phyloP scores from a whole-genome alignment of 2,113 vertebrate genomes.

The Megaceryle torquata region DNA sequence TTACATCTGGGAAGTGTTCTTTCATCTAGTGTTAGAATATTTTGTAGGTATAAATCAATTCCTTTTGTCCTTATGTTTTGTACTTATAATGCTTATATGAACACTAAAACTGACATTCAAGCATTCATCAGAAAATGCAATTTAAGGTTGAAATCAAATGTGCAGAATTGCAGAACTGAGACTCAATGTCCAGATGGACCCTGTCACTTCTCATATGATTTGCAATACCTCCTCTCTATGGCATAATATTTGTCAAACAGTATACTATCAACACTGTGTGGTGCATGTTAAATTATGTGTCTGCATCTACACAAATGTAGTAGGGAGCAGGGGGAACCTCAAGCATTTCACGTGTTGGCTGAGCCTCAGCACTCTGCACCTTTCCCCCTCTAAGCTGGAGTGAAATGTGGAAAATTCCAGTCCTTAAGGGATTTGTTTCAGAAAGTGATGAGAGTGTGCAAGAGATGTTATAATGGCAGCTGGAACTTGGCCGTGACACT shows the following conservation, averaged over 20 bases:
- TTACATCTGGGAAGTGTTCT: background rate
- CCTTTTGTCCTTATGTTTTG: background rate
- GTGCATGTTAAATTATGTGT: background rate
- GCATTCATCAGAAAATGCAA: background rate
- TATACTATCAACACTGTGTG: no score
- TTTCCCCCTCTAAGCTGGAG: background rate
- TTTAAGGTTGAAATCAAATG: background rate
- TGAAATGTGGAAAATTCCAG: background rate
- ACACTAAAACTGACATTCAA: background rate
- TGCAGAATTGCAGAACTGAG: background rate
- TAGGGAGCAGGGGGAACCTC: fast-evolving
- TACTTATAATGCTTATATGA: background rate
- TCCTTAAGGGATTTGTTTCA: background rate
- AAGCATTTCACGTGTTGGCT: fast-evolving
- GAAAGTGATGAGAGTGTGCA: background rate
- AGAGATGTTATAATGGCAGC: background rate
- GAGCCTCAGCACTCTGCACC: background rate
- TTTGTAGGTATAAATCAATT: background rate
- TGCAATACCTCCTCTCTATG: background rate
- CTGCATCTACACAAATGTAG: background rate
- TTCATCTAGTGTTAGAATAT: background rate
- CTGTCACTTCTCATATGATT: background rate
- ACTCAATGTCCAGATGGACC: background rate
- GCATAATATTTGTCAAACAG: background rate
- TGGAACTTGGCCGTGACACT: background rate